Percentiles rank a stretch among this genome's conserved stretches.
Evolutionary conservation across 2,113 vertebrate genomes (phyloP).

Genomic region (Kryptolebias marmoratus): DNA sequence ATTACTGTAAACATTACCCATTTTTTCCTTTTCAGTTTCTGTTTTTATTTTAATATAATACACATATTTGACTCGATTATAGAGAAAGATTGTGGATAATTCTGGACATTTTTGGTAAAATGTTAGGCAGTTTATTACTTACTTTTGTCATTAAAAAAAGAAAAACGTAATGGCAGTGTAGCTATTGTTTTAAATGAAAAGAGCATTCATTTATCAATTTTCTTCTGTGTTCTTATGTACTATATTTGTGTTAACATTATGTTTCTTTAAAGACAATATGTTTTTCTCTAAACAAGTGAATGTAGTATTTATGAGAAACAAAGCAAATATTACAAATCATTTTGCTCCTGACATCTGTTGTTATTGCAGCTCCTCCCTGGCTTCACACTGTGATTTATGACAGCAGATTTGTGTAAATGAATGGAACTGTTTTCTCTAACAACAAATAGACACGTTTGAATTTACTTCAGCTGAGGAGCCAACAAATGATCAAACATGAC

Average conservation of each 20-base stretch:
- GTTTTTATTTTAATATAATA: no score
- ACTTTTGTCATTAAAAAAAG: neutral
- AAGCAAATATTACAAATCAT: constrained; percentile 28
- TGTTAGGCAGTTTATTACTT: no score
- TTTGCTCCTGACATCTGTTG: constrained; percentile 22
- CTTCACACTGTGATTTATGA: constrained; percentile 21
- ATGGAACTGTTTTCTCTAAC: constrained; percentile 25
- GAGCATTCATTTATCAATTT: neutral
- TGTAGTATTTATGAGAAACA: constrained; percentile 15
- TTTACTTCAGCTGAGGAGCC: constrained; percentile 36
- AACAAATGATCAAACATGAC: constrained; percentile 69
- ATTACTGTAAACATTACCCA: no score
- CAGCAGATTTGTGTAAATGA: constrained; percentile 33
- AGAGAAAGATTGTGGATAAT: no score
- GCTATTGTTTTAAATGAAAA: neutral
- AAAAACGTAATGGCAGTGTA: neutral
- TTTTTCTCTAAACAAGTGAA: constrained; percentile 9
- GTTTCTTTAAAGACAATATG: constrained; percentile 10
- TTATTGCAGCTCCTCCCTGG: constrained; percentile 9
- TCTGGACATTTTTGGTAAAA: no score
- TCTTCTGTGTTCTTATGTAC: neutral
- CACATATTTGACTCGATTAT: no score
- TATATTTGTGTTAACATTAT: neutral
- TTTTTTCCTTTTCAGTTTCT: no score
- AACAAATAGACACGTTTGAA: constrained; percentile 35